Evolutionary conservation across 2,113 vertebrate species (phyloP), one percentile per base, ranked within the genome.

Genomic region (Potamarius usumacintae): DNA sequence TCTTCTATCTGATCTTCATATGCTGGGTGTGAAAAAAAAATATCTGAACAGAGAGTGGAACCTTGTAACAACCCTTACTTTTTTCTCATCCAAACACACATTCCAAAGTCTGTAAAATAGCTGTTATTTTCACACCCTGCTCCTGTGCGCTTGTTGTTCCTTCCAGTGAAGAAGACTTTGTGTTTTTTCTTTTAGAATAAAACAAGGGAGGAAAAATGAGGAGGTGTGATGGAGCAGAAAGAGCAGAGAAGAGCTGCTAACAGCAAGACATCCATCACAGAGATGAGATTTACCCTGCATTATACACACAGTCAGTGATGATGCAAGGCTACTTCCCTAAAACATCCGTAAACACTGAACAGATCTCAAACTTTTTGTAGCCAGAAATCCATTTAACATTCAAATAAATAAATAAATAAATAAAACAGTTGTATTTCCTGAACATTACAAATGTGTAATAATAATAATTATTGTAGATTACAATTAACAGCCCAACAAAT

Each of bases 261-360:
- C 81, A 83, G 42, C 42, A 27, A 65, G 22, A n/a, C 48, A 65
- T 83, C 81, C 81, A 83, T 65, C 81, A 83, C 81, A 52, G 6
- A 52, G 60, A 67, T 12, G 25, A 83, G 81, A 50, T n/a, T 83
- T 83, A 52, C 81, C 60, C 55, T 2, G 27, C 30, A 60, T 81
- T 60, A 81, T 81, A 30, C 18, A 58, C 77, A 80, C 27, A 57
- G 53, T 17, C 27, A 80, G 80, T 63, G 80, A 82, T 62, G 34
- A 82, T 34, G 20, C 58, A 82, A 62, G 20, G 11, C 78, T 81
- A 9, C 17, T 58, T 18, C 52, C 30, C 30, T 42, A 22, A 62
- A 82, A 60, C 12, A 78, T 14, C 10, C 11, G 0, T 53, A 78
- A 79, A 82, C 25, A 50, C 17, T 6, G 60, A 27, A 27, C 57